Evolutionary conservation across 2,113 vertebrate genomes (phyloP).

Genomic region (Nyctereutes procyonoides): DNA sequence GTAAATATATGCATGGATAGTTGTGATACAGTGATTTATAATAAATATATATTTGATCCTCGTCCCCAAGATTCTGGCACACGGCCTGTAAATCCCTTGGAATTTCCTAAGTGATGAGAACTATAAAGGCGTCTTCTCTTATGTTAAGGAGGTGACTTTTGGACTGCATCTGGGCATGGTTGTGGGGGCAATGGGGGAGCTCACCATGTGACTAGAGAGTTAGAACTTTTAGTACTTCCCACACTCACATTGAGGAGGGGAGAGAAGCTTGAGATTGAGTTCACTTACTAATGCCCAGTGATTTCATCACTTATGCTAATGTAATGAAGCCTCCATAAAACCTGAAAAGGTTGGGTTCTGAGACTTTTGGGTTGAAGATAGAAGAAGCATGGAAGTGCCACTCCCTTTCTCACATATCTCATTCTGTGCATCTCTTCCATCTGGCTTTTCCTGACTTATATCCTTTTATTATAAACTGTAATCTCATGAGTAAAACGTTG

Average conservation of each 20-base stretch:
- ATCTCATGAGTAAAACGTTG: neutral
- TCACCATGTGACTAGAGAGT: neutral
- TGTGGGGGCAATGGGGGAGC: neutral
- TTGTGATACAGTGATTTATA: neutral
- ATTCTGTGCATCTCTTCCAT: neutral
- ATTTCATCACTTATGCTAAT: neutral
- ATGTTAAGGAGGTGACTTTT: neutral
- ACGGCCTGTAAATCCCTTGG: neutral
- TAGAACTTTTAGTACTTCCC: neutral
- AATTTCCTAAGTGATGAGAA: neutral
- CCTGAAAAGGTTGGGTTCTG: fast-evolving
- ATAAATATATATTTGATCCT: neutral
- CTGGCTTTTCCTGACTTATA: neutral
- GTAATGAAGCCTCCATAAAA: neutral
- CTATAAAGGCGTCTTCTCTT: neutral
- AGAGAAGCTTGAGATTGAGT: neutral
- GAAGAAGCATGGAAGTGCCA: neutral
- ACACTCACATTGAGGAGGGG: neutral
- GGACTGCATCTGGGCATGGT: neutral
- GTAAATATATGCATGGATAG: neutral
- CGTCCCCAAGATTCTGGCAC: neutral
- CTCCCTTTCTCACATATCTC: fast-evolving
- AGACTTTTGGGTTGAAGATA: neutral
- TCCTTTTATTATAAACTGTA: neutral
- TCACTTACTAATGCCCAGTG: fast-evolving